phyloP scores from a whole-genome alignment of 2,113 vertebrate species.

The cattle (Bos taurus) region ARS-UCD2.0 NC_037347.1:69065501-69066000 shows the following conservation, averaged over 20 bases:
- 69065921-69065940: background rate
- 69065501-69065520: background rate
- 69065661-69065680: background rate
- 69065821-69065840: fast-evolving
- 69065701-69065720: fast-evolving
- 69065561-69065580: too few relatives aligned
- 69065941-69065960: background rate
- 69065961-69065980: background rate
- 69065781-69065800: background rate
- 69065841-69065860: too few relatives aligned
- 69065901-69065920: background rate
- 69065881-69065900: background rate
- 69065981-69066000: background rate
- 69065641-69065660: background rate
- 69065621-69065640: background rate
- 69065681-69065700: too few relatives aligned
- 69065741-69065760: background rate
- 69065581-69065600: background rate
- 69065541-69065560: constrained; percentile 7
- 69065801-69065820: background rate
- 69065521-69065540: background rate
- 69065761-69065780: background rate
- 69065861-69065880: background rate
- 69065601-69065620: background rate
- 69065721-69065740: background rate